Base-by-base conservation (phyloP, 2,797 vertebrate species). In the Spinibarbus caldwelli region DNA sequence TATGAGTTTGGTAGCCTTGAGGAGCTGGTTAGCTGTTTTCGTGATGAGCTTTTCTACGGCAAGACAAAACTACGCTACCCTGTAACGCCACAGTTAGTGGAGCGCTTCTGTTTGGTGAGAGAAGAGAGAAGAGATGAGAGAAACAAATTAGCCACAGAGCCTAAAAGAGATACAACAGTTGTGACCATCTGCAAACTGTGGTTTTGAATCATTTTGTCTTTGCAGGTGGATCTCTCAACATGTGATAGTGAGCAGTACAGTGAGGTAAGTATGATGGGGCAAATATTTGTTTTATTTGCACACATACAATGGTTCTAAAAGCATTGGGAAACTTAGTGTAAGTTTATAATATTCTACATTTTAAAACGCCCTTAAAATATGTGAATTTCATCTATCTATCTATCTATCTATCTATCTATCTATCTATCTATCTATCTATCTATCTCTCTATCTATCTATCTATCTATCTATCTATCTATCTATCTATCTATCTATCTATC, bases 31-130 rank as follows among this genome's bases (percentile, higher is more conserved):
- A 96, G 90, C 11, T 98, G 98, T 92, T 99, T 96, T 0, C 95
- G 93, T 91, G 97, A 97, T 89, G 96, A 97, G 5, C 95, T 97
- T 0, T 94, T 99, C n/a, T 97, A 98, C 89, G 96, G 97, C 43
- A 99, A 98, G 91, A 97, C 97, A 94, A 97, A 96, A 36, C 92
- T 99, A 34, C 97, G 97, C 26, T 99, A 99, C 91, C 97, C 98
- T 0, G 98, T 98, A 88, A 99, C 97, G 0, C 96, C 96, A 0
- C 95, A 98, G 89, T 95, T 99, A 83, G 95, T 98, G 89, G 93
- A 95, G 8, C 96, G 95, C 88, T 98, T 97, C 92, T 96, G 93
- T 86, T 89, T 76, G 66, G 98, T 97, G 90, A 94, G 96, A 64
- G n/a, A 62, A 64, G n/a, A 10, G 45, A 75, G 26, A 52, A 45